Evolutionary conservation across 2,113 vertebrate genomes (phyloP), one percentile per base, ranked within the genome.

Genomic region (Guaruba guarouba): DNA sequence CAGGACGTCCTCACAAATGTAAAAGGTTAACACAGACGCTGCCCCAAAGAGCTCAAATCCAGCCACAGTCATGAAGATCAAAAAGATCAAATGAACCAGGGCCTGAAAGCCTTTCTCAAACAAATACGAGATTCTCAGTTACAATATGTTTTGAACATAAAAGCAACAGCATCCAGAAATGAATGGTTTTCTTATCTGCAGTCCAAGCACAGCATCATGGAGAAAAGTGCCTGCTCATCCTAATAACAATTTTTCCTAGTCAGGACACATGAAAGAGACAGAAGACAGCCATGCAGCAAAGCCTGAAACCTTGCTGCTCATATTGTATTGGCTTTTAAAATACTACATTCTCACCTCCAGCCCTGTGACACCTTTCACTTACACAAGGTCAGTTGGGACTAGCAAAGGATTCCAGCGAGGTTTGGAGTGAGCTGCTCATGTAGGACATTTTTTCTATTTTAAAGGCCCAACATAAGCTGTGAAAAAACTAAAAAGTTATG

Each of bases 121-220:
- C 29, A 77, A 88, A 63, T 17, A n/a, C 0, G 33, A 92, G 16
- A n/a, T 48, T 44, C 41, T 70, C 23, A 71, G 27, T 67, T 74
- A 62, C 35, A 35, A 2, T 19, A 5, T 19, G 11, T 68, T 89
- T 54, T 80, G 12, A 83, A 44, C 74, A 54, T 41, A 83, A 69
- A 86, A 74, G n/a, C 1, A 13, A 74, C 27, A 24, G 52, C 29
- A 93, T 31, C 8, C 27, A 61, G 33, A 68, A 85, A 4, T 7
- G 20, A 82, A n/a, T 22, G 7, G 18, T 77, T 93, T 86, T 55
- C 31, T 90, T 90, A 83, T 70, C 22, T 63, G 41, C 37, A 19
- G 41, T 63, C 48, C 22, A 44, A 92, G 7, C 5, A 61, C 0
- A 2, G n/a, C 22, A 46, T 39, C 23, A 61, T 0, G 3, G 17